Conservation (phyloP, 1,140 invertebrate species). For the Drosophila mojavensis region DNA sequence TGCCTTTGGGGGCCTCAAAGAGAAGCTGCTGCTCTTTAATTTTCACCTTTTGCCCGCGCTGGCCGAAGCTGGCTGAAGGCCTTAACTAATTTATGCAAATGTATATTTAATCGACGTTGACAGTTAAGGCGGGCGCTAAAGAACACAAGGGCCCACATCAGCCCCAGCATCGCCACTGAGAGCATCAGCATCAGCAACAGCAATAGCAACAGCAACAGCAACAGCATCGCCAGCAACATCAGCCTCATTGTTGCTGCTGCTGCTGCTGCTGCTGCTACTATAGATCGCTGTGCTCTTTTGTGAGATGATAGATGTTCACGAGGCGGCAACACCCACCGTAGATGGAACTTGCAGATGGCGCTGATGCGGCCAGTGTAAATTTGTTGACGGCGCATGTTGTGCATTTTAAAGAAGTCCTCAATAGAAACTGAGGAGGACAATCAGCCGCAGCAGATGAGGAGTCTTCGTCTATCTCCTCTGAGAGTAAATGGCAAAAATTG, state of each 20-base stretch:
- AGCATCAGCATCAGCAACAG: conserved; percentile 5
- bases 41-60: conserved; percentile 63
- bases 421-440: neutral
- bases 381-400: conserved; percentile 77
- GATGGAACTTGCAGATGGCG: conserved; percentile 70
- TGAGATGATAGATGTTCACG: conserved; percentile 80
- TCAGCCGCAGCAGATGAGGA: neutral
- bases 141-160: conserved; percentile 39
- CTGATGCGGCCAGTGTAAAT: conserved; percentile 69
- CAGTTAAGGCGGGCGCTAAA: conserved; percentile 73
- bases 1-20: conserved; percentile 23
- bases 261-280: conserved; percentile 14
- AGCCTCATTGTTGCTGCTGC: conserved; percentile 26
- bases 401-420: conserved; percentile 57
- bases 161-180: neutral
- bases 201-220: neutral
- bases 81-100: conserved; percentile 82
- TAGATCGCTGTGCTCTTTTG: conserved; percentile 58
- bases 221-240: conserved; percentile 17
- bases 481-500: neutral
- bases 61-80: conserved; percentile 19
- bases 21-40: conserved; percentile 70
- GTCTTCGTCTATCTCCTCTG: neutral
- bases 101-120: conserved; percentile 82
- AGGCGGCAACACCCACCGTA: conserved; percentile 78